Evolutionary conservation across 2,888 invertebrate species (phyloP).

Genomic region (Formica aserva): DNA sequence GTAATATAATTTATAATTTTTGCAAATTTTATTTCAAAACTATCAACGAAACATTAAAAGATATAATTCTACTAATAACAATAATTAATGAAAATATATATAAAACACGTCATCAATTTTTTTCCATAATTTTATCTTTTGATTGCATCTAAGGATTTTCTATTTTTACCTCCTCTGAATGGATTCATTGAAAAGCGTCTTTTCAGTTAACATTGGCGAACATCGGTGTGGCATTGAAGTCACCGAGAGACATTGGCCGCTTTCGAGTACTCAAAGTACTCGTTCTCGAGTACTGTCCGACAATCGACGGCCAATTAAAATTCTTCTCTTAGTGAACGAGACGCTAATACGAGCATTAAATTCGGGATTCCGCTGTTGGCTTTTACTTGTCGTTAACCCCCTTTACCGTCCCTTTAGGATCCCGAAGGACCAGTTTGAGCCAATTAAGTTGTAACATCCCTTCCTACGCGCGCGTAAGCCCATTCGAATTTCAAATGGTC

Average conservation of each 20-base stretch:
- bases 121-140: background rate
- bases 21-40: background rate
- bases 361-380: slow-evolving; percentile 56
- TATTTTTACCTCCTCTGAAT: background rate
- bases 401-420: slow-evolving; percentile 39
- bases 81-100: background rate
- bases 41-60: background rate
- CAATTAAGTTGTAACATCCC: slow-evolving; percentile 83
- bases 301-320: slow-evolving; percentile 80
- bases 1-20: background rate
- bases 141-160: background rate
- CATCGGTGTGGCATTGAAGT: slow-evolving; percentile 39
- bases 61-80: background rate
- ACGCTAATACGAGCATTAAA: slow-evolving; percentile 54
- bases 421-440: slow-evolving; percentile 80
- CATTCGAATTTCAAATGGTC: slow-evolving; percentile 49
- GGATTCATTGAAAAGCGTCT: background rate
- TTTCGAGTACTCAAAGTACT: background rate
- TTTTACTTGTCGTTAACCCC: slow-evolving; percentile 57
- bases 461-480: slow-evolving; percentile 57
- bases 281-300: background rate
- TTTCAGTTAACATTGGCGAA: background rate
- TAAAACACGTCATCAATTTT: background rate
- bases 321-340: slow-evolving; percentile 71
- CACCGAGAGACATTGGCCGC: slow-evolving; percentile 33